Conservation (phyloP, 1,140 invertebrate genomes). For the Pogonognathellus flavescens region DNA sequence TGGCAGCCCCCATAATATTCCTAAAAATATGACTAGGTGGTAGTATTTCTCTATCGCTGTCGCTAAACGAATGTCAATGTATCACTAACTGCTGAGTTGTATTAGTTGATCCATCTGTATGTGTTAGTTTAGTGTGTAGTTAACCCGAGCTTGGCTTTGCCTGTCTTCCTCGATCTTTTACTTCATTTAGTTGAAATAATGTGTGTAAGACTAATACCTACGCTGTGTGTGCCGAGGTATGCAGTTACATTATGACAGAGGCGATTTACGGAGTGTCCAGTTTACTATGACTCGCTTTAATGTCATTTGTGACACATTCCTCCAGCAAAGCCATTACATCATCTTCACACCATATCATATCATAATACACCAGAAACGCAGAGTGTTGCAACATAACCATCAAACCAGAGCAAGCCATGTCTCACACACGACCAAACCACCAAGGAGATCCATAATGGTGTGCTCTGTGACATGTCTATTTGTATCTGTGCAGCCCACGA, state of each 20-base stretch:
- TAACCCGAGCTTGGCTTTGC: slow-evolving; percentile 19
- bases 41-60: slow-evolving; percentile 18
- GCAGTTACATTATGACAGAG: slow-evolving; percentile 1
- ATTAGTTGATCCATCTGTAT: slow-evolving; percentile 41
- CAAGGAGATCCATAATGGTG: not conserved
- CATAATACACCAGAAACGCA: not conserved
- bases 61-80: slow-evolving; percentile 22
- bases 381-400: not conserved
- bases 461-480: slow-evolving; percentile 17
- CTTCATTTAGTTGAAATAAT: not conserved
- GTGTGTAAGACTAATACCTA: too few relatives aligned
- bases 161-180: slow-evolving; percentile 26
- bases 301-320: slow-evolving; percentile 5
- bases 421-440: not conserved
- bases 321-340: not conserved
- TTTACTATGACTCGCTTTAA: not conserved
- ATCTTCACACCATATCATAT: slow-evolving; percentile 20
- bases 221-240: not conserved
- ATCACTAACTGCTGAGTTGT: slow-evolving; percentile 14
- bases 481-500: not conserved
- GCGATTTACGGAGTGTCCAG: slow-evolving; percentile 5
- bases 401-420: not conserved
- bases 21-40: too few relatives aligned
- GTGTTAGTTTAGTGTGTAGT: slow-evolving; percentile 30
- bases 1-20: too few relatives aligned